A percentile compares a stretch with the other conserved stretches of the same genome.
Conservation (phyloP, 2,888 invertebrate genomes). For the Aporophyla lueneburgensis region DNA sequence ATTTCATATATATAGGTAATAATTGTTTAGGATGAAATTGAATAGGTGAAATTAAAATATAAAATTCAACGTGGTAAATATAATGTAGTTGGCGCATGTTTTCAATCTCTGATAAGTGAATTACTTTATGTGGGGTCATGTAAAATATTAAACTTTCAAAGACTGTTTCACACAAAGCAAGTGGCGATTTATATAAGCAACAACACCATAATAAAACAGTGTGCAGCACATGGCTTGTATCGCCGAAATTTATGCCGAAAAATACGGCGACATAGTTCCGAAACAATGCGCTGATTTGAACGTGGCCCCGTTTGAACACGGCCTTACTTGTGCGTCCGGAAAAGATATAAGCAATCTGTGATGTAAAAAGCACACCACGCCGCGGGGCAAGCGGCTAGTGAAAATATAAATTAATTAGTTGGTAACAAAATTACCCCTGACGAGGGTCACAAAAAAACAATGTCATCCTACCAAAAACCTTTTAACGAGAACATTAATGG, state of each 20-base stretch:
- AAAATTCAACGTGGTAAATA: no score
- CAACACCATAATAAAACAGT: background rate
- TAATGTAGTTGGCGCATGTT: no score
- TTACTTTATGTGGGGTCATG: background rate
- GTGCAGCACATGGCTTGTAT: conserved; percentile 2
- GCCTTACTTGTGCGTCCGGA: conserved; percentile 16
- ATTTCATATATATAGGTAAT: background rate
- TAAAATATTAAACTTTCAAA: background rate
- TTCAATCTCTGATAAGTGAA: background rate
- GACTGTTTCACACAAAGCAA: background rate
- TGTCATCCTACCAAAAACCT: conserved; percentile 78
- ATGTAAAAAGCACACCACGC: conserved; percentile 20
- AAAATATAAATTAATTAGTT: conserved; percentile 80
- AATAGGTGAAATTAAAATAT: no score
- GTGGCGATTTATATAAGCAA: background rate
- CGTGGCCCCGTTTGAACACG: background rate
- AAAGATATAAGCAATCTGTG: conserved; percentile 31
- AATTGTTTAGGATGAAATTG: no score
- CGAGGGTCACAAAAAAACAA: conserved; percentile 84
- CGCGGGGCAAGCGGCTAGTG: conserved; percentile 51
- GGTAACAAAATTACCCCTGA: conserved; percentile 84
- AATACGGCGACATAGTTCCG: conserved; percentile 4
- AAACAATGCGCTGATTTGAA: conserved; percentile 10
- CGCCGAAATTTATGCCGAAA: conserved; percentile 1
- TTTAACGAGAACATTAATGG: conserved; percentile 80